phyloP scores from a whole-genome alignment of 2,113 vertebrate species.

The Struthio camelus region DNA sequence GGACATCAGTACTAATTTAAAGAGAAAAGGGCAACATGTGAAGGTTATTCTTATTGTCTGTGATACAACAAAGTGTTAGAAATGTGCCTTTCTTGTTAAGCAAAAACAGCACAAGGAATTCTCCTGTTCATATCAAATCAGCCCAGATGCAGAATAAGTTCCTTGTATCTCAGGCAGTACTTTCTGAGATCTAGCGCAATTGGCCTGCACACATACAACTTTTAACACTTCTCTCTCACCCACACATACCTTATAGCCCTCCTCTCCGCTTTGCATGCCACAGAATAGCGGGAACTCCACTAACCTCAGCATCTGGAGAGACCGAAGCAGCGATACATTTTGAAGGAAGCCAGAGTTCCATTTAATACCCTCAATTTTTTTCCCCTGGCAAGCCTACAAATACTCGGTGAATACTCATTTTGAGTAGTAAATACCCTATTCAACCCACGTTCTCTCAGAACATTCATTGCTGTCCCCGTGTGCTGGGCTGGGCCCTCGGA shows the following conservation, averaged over 20 bases:
- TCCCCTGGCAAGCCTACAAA: background rate
- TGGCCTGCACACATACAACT: background rate
- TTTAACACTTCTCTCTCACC: background rate
- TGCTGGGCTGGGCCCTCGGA: background rate
- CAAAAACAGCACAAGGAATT: constrained; percentile 29
- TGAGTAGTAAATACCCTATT: background rate
- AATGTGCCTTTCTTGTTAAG: constrained; percentile 32
- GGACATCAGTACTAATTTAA: constrained; percentile 37
- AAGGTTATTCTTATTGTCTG: constrained; percentile 50
- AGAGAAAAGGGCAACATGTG: constrained; percentile 42
- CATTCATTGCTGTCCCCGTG: fast-evolving
- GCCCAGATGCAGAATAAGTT: constrained; percentile 9
- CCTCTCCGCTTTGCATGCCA: background rate
- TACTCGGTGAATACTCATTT: background rate
- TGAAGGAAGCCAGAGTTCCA: constrained; percentile 30
- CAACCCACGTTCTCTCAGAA: background rate
- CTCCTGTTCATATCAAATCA: constrained; percentile 3
- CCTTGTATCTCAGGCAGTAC: background rate
- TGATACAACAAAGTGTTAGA: constrained; percentile 38
- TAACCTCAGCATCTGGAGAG: background rate
- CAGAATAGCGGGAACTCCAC: background rate
- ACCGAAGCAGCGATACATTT: background rate
- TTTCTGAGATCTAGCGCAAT: fast-evolving
- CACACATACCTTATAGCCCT: background rate
- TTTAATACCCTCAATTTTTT: background rate